These are phyloP conservation scores for Trichosurus vulpecula DNA, from an alignment of 2,797 vertebrate species.

Conservation along the genomic window DNA sequence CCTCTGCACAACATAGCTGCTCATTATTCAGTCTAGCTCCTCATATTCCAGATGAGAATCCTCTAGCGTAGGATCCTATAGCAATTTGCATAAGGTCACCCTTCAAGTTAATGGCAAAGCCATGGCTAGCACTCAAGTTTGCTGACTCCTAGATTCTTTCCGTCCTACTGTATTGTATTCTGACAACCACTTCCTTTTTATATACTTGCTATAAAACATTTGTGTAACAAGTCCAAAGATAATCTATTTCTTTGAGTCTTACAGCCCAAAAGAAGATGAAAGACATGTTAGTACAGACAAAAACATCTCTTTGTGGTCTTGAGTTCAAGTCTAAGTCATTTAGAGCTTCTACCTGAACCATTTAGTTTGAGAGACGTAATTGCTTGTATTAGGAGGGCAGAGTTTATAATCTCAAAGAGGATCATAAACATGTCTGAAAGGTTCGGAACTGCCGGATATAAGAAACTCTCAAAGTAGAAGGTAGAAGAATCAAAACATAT, in stretches of 20 bases:
- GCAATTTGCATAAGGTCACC: not conserved
- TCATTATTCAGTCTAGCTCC: not conserved
- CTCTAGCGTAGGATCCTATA: not conserved
- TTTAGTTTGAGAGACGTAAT: not conserved
- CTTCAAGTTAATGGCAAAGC: not conserved
- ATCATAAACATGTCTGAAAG: too few species aligned
- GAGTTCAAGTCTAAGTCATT: constrained; percentile 1
- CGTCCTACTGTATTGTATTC: not conserved
- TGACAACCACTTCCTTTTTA: not conserved
- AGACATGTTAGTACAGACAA: not conserved
- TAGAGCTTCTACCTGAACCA: not conserved
- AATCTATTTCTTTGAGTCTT: not conserved
- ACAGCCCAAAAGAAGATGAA: not conserved
- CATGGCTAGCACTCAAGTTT: not conserved
- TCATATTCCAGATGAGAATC: not conserved
- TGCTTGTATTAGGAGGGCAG: too few species aligned
- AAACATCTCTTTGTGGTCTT: not conserved
- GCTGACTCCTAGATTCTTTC: not conserved
- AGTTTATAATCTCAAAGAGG: too few species aligned
- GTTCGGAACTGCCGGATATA: too few species aligned
- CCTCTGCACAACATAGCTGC: not conserved
- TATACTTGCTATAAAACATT: not conserved
- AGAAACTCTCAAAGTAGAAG: too few species aligned
- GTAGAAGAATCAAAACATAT: too few species aligned
- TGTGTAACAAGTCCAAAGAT: not conserved